Percentiles rank a stretch among this genome's conserved stretches.
phyloP scores from a whole-genome alignment of 1,140 invertebrate species.

The Bombus sylvicola region DNA sequence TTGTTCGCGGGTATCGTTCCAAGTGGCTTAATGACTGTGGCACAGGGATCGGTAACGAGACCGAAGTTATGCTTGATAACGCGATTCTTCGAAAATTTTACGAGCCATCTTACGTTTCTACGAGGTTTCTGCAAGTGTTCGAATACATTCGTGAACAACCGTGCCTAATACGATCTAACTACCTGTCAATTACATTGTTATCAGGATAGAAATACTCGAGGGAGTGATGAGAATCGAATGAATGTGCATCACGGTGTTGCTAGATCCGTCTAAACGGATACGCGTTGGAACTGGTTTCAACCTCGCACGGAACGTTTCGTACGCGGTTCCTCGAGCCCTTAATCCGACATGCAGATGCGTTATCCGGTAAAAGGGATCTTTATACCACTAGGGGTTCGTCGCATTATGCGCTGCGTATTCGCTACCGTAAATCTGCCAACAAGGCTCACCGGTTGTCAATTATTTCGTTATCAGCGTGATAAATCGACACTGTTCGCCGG shows the following conservation, averaged over 20 bases:
- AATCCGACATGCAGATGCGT: constrained; percentile 49
- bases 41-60: constrained; percentile 2
- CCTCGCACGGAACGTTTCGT: constrained; percentile 48
- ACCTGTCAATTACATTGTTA: constrained; percentile 47
- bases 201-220: neutral
- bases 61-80: neutral
- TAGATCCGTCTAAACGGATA: constrained; percentile 45
- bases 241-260: constrained; percentile 41
- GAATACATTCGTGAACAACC: too few species aligned
- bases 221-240: neutral
- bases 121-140: constrained; percentile 15
- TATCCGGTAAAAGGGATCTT: constrained; percentile 40
- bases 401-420: constrained; percentile 37
- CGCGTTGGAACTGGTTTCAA: constrained; percentile 43
- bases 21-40: constrained; percentile 28
- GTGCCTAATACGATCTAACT: constrained; percentile 2
- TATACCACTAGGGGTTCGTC: constrained; percentile 15
- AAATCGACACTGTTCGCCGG: constrained; percentile 34
- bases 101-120: neutral
- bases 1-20: neutral
- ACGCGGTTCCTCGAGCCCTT: constrained; percentile 40
- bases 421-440: constrained; percentile 51
- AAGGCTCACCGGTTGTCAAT: constrained; percentile 38
- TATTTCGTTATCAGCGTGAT: constrained; percentile 51
- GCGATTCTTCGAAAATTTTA: neutral